phyloP scores from a whole-genome alignment of 2,888 invertebrate genomes.

The Podotricha telesiphe region DNA sequence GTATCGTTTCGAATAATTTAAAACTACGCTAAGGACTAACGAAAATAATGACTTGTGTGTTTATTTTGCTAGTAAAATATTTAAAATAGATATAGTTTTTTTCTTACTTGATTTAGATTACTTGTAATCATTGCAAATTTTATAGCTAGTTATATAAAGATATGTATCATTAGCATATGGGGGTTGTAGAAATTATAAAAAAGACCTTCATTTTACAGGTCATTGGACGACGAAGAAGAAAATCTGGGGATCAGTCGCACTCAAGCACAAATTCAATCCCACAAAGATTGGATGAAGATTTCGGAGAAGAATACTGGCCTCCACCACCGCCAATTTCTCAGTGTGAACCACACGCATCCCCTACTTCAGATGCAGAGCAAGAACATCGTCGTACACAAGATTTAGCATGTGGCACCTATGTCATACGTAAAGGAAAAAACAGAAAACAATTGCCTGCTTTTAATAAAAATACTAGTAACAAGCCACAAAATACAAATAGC shows the following conservation, averaged over 20 bases:
- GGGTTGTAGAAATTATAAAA: no score
- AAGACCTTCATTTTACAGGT: constrained; percentile 78
- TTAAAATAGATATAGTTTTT: no score
- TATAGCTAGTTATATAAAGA: no score
- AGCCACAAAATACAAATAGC: constrained; percentile 62
- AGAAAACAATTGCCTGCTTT: constrained; percentile 86
- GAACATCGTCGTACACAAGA: constrained; percentile 68
- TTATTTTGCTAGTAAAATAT: no score
- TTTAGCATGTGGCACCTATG: constrained; percentile 88
- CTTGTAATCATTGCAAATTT: no score
- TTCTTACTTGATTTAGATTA: no score
- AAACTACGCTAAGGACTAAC: no score
- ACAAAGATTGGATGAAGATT: constrained; percentile 85
- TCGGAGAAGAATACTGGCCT: constrained; percentile 87
- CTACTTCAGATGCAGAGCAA: constrained; percentile 85
- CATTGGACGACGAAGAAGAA: constrained; percentile 81
- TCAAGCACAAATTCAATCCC: constrained; percentile 89
- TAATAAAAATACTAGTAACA: constrained; percentile 79
- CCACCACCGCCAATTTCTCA: constrained; percentile 87
- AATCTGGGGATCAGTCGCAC: constrained; percentile 83
- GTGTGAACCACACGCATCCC: constrained; percentile 86
- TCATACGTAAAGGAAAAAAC: constrained; percentile 89
- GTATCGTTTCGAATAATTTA: no score
- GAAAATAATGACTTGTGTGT: no score
- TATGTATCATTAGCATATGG: no score